Evolutionary conservation across 2,888 invertebrate genomes (phyloP).

Genomic region (Cantharis rufa): DNA sequence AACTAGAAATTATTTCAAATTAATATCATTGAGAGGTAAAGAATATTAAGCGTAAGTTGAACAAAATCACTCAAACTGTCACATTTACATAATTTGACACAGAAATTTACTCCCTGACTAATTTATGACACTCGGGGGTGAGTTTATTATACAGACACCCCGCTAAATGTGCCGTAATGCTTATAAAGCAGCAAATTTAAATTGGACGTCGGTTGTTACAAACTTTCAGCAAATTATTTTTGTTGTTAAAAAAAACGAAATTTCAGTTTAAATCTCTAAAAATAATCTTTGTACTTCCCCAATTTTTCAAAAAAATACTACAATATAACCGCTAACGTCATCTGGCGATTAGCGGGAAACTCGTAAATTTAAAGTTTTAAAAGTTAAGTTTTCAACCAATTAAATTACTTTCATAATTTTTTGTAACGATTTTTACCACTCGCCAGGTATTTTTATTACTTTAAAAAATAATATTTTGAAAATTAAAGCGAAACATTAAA

Average conservation of each 20-base stretch:
- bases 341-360: neutral
- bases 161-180: constrained; percentile 51
- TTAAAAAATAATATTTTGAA: no score
- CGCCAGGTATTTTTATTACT: neutral
- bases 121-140: constrained; percentile 54
- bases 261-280: neutral
- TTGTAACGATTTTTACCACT: neutral
- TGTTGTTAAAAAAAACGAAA: neutral
- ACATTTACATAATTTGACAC: constrained; percentile 56
- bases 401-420: no score
- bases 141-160: constrained; percentile 49
- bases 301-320: no score
- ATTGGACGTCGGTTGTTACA: constrained; percentile 36
- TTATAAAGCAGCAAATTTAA: constrained; percentile 47
- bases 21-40: constrained; percentile 36
- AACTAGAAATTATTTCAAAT: constrained; percentile 24
- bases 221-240: neutral
- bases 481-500: neutral
- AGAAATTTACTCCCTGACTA: constrained; percentile 56
- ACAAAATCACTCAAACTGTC: constrained; percentile 47
- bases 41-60: constrained; percentile 40
- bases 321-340: neutral
- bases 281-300: neutral
- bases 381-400: no score
- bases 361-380: neutral